phyloP scores from a whole-genome alignment of 2,797 vertebrate genomes.

The Vireo griseus region DNA sequence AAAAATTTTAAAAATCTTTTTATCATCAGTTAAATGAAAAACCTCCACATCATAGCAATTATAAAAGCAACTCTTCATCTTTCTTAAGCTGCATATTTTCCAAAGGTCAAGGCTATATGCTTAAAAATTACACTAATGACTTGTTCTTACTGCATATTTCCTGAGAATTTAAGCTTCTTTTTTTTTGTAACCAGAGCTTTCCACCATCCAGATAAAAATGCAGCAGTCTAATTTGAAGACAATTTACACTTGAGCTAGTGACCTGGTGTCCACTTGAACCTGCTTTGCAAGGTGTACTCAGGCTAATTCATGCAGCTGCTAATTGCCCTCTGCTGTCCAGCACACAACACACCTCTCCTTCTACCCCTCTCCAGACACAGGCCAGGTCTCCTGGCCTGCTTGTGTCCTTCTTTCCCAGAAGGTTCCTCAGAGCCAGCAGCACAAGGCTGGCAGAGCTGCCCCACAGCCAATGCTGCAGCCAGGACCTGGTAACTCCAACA shows the following conservation, averaged over 20 bases:
- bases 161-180: neutral
- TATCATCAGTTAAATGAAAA: neutral
- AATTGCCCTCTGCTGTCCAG: neutral
- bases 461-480: accelerated
- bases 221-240: neutral
- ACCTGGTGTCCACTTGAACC: neutral
- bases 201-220: neutral
- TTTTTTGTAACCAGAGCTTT: neutral
- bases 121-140: neutral
- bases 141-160: neutral
- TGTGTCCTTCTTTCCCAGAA: neutral
- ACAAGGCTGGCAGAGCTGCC: neutral
- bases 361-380: no score
- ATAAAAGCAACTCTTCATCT: neutral
- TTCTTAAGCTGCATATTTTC: neutral
- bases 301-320: neutral
- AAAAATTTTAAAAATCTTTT: neutral
- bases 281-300: neutral
- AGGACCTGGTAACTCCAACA: accelerated
- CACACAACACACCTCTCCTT: neutral
- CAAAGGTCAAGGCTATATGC: neutral
- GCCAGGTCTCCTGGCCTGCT: neutral
- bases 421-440: neutral
- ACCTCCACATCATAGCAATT: neutral
- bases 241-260: neutral